Conservation (phyloP, 1,140 invertebrate species). For the Mizuhopecten yessoensis region DNA sequence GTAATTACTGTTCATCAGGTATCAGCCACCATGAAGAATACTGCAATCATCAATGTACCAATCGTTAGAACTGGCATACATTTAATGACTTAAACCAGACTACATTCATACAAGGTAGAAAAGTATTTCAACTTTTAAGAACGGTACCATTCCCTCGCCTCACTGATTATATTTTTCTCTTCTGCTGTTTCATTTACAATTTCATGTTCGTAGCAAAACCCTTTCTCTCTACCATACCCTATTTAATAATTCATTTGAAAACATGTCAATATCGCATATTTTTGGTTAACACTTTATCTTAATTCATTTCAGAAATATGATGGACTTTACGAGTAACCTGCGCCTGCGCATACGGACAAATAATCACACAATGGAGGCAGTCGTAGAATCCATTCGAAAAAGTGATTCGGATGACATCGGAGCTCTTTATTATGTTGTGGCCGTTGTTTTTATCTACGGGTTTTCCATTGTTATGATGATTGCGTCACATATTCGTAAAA, state of each 20-base stretch:
- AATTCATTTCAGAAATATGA: constrained; percentile 63
- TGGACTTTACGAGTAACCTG: constrained; percentile 72
- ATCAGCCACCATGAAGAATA: too few relatives aligned
- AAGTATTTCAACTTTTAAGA: too few relatives aligned
- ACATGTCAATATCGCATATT: neutral
- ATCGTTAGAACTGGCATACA: too few relatives aligned
- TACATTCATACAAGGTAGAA: too few relatives aligned
- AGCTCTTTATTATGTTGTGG: constrained; percentile 82
- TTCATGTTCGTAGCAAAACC: too few relatives aligned
- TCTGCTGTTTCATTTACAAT: too few relatives aligned
- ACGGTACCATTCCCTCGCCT: too few relatives aligned
- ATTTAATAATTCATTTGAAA: neutral
- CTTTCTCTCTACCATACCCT: too few relatives aligned
- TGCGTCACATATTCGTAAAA: constrained; percentile 81
- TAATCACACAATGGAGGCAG: constrained; percentile 71
- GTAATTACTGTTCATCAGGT: too few relatives aligned
- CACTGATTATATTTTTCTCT: too few relatives aligned
- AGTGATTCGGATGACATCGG: constrained; percentile 78
- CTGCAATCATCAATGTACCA: too few relatives aligned
- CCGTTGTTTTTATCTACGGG: constrained; percentile 82
- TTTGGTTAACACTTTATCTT: neutral
- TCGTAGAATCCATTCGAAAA: constrained; percentile 67
- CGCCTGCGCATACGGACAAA: constrained; percentile 69
- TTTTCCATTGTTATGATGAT: constrained; percentile 83
- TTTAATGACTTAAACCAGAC: too few relatives aligned